Evolutionary conservation across 2,797 vertebrate species (phyloP), one percentile per base, ranked within the genome.

Genomic region (Valencia hispanica): DNA sequence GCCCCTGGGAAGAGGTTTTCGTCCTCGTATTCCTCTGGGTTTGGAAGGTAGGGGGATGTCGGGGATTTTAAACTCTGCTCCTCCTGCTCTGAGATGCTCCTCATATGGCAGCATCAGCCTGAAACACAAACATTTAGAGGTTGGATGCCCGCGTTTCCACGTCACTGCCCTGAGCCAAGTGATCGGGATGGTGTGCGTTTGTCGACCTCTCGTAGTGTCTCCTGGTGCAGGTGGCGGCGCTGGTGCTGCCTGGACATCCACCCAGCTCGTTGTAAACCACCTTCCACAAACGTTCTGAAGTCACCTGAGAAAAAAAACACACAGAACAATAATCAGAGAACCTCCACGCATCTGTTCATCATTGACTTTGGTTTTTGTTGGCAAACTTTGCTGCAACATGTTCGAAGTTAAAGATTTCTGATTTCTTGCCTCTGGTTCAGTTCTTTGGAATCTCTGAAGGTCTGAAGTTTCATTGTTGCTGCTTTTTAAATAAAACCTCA

Each of bases 221-320:
- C 73, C 96, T 86, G 83, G 96, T 96, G 89, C 96, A 96, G 65
- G 96, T 96, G 14, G 96, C 96, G 0, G 96, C 96, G 2, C 96
- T 96, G 82, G 96, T 96, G 87, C 96, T 96, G 57, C 96, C 95
- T 0, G 96, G 94, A 51, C 95, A 96, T 45, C 96, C 96, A 8
- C 96, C 96, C 79, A 96, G 82, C 91, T 96, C 94, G 8, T 96
- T 95, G 55, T 96, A 96, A 14, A 96, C 95, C n/a, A 92, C 90
- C 77, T 96, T 96, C 96, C 96, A 96, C 53, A 95, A 87, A 5
- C 95, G 93, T 11, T 94, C 94, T 0, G 88, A 59, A 0, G 96
- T 96, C 84, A 96, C 96, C 96, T 96, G 79, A 0, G 20, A 77
- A 48, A 75, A n/a, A 25, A 84, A 18, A 72, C 30, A 74, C 15